phyloP scores from a whole-genome alignment of 2,797 vertebrate genomes.

The Smutsia temminckii region DNA sequence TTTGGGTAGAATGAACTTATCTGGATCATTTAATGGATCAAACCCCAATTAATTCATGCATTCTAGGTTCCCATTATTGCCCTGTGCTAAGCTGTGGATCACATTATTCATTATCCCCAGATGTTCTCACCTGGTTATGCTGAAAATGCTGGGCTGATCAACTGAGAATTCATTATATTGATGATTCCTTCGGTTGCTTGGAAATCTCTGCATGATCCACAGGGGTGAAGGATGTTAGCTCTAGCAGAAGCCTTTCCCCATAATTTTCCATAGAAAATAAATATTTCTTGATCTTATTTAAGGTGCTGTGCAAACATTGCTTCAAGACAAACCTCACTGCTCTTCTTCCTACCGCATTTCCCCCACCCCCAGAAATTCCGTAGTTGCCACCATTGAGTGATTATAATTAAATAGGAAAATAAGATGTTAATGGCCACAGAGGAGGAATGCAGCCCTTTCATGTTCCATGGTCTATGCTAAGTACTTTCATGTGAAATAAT shows the following conservation, averaged over 20 bases:
- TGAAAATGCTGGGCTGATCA: background rate
- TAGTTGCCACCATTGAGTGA: background rate
- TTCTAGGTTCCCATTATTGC: background rate
- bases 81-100: background rate
- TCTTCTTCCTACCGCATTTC: background rate
- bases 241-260: background rate
- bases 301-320: background rate
- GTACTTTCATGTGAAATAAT: background rate
- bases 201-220: background rate
- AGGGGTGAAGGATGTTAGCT: background rate
- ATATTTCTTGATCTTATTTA: background rate
- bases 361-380: background rate
- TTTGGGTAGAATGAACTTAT: background rate
- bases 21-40: background rate
- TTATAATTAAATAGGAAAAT: background rate
- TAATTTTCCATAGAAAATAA: slow-evolving; percentile 17
- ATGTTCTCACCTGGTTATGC: background rate
- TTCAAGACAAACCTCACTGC: background rate
- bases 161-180: background rate
- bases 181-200: background rate
- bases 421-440: background rate
- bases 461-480: background rate
- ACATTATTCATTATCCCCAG: background rate
- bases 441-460: background rate
- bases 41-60: background rate